A percentile compares a stretch with the other conserved stretches of the same genome.
Evolutionary conservation across 2,113 vertebrate genomes (phyloP).

Genomic region (Plotosus lineatus): DNA sequence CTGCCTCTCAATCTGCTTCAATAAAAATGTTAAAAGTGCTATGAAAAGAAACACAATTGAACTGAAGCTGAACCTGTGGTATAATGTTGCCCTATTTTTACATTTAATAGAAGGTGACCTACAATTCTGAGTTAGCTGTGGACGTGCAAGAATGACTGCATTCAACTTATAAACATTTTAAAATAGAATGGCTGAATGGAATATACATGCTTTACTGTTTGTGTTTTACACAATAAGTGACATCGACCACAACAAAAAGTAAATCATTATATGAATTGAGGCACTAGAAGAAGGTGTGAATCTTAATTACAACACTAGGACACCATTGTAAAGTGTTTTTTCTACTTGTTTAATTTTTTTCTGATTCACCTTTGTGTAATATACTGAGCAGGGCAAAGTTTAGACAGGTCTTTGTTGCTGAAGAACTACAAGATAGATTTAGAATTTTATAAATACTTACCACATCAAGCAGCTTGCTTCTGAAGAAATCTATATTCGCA

Average conservation of each 20-base stretch:
- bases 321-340: neutral
- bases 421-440: neutral
- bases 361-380: neutral
- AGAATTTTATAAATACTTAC: conserved; percentile 71
- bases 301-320: neutral
- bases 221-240: neutral
- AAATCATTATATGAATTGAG: neutral
- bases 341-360: neutral
- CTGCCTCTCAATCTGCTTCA: no score
- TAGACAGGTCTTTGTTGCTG: neutral
- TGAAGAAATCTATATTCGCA: conserved; percentile 90
- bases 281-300: neutral
- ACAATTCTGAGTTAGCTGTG: neutral
- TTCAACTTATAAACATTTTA: neutral
- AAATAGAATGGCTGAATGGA: neutral
- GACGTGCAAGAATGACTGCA: neutral
- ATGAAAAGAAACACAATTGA: neutral
- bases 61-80: neutral
- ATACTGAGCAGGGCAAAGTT: neutral
- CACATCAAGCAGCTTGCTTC: conserved; percentile 81
- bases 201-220: neutral
- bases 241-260: neutral
- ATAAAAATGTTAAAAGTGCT: neutral
- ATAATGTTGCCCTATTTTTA: neutral
- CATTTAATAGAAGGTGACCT: neutral